Evolutionary conservation across 2,888 invertebrate species (phyloP).

Genomic region (Agrotis clavis): DNA sequence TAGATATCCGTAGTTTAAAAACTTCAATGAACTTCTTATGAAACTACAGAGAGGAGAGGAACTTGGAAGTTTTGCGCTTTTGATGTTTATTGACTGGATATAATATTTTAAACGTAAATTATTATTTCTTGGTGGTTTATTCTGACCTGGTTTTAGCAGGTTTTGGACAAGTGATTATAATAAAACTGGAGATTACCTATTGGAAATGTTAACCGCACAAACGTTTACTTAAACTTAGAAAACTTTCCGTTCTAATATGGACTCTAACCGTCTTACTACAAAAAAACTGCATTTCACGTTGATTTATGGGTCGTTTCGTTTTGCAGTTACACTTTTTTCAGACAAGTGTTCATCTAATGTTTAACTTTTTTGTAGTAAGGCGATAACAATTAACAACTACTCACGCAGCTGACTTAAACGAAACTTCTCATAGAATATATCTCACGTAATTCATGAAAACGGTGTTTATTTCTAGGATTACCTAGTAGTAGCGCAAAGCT

Average conservation of each 20-base stretch:
- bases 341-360: too few relatives aligned
- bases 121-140: background rate
- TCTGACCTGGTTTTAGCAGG: background rate
- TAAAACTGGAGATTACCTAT: background rate
- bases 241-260: background rate
- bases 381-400: too few relatives aligned
- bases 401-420: too few relatives aligned
- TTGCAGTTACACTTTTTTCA: too few relatives aligned
- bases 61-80: conserved; percentile 42
- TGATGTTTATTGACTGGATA: conserved; percentile 23
- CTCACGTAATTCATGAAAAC: too few relatives aligned
- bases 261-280: too few relatives aligned
- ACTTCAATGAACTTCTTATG: conserved; percentile 37
- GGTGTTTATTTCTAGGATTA: background rate
- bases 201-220: background rate
- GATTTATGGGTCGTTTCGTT: too few relatives aligned
- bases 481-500: background rate
- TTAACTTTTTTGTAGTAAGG: too few relatives aligned
- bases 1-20: conserved; percentile 40
- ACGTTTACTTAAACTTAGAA: background rate
- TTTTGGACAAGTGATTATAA: background rate
- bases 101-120: conserved; percentile 14
- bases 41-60: conserved; percentile 26
- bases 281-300: too few relatives aligned
- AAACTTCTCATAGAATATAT: too few relatives aligned